Percentiles rank a stretch among this genome's conserved stretches.
These are phyloP conservation scores for Toxonevra muliebris DNA, from an alignment of 2,888 invertebrate species.

Conservation along the genomic window DNA sequence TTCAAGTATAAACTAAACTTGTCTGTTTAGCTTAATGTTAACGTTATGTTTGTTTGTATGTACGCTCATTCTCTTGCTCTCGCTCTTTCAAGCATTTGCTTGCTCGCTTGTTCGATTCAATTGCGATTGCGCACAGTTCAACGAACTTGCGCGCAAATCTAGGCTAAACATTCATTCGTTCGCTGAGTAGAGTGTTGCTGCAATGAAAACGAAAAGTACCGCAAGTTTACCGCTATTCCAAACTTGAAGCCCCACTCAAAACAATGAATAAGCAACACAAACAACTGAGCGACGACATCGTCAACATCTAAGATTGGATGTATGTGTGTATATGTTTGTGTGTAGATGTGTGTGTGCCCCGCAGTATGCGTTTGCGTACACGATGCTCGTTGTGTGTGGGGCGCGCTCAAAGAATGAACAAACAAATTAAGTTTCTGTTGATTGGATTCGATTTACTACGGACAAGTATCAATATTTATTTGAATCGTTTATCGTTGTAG, in stretches of 20 bases:
- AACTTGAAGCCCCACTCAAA: slow-evolving; percentile 30
- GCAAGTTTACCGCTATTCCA: slow-evolving; percentile 65
- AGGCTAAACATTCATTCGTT: slow-evolving; percentile 65
- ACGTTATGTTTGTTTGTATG: slow-evolving; percentile 16
- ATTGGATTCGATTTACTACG: too few relatives aligned
- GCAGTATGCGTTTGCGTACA: slow-evolving; percentile 11
- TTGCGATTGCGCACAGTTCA: slow-evolving; percentile 54
- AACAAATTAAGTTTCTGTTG: too few relatives aligned
- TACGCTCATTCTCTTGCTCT: slow-evolving; percentile 10
- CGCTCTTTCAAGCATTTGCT: neutral
- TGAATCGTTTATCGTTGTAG: neutral
- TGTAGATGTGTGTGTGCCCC: slow-evolving; percentile 2
- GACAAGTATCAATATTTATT: too few relatives aligned
- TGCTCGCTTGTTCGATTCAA: neutral
- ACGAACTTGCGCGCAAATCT: slow-evolving; percentile 65
- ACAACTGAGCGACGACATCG: neutral
- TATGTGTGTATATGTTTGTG: neutral
- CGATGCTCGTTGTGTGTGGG: neutral
- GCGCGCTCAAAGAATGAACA: neutral
- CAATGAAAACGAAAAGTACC: slow-evolving; percentile 67
- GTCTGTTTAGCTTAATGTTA: slow-evolving; percentile 2
- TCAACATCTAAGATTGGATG: neutral
- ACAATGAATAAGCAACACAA: neutral
- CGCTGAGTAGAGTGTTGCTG: slow-evolving; percentile 48
- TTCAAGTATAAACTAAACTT: slow-evolving; percentile 1